Evolutionary conservation across 2,113 vertebrate species (phyloP).

Genomic region (Erpornis zantholeuca): DNA sequence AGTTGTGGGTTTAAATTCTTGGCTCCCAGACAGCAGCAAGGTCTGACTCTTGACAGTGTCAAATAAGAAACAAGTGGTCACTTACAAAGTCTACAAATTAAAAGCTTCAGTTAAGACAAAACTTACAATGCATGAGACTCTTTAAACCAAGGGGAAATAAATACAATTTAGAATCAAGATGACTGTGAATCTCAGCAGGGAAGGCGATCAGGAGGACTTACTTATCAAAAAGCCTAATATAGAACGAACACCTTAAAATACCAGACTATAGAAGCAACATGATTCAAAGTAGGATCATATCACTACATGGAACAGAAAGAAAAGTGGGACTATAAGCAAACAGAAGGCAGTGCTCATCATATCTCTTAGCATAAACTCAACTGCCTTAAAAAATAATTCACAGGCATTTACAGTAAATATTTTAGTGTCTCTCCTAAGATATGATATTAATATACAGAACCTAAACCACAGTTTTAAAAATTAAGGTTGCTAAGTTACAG

Average conservation of each 20-base stretch:
- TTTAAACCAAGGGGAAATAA: background rate
- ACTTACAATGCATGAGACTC: background rate
- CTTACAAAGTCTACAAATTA: background rate
- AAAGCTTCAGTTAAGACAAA: background rate
- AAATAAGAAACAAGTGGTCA: background rate
- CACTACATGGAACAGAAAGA: background rate
- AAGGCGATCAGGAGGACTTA: background rate
- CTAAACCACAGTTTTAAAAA: background rate
- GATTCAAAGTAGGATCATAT: background rate
- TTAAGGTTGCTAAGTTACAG: background rate
- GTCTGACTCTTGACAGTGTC: background rate
- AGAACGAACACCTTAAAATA: background rate
- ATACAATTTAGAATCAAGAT: background rate
- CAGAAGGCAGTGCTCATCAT: background rate
- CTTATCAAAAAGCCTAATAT: background rate
- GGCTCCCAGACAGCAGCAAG: background rate
- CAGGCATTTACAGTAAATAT: background rate
- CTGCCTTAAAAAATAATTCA: background rate
- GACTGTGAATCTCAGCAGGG: background rate
- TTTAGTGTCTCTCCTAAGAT: background rate
- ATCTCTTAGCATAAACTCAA: background rate
- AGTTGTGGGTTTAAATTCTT: background rate
- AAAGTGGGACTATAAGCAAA: background rate
- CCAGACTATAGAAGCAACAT: background rate
- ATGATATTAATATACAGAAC: background rate